phyloP scores from a whole-genome alignment of 2,113 vertebrate species.

The Chunga burmeisteri region DNA sequence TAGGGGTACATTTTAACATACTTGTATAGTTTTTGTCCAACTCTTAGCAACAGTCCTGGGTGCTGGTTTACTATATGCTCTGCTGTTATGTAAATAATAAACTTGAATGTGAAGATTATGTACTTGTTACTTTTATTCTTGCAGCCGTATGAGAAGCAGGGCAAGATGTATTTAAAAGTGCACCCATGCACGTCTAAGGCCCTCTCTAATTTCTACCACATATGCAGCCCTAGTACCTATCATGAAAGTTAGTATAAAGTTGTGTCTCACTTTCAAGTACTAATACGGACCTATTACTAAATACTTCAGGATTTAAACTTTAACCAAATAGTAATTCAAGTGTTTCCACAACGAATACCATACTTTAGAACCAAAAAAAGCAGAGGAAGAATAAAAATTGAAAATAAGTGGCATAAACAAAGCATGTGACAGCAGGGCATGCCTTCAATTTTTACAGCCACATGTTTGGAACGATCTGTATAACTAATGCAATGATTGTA shows the following conservation, averaged over 20 bases:
- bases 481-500: neutral
- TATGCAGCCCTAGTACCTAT: neutral
- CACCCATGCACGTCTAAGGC: neutral
- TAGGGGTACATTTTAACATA: neutral
- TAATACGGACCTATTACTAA: neutral
- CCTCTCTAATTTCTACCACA: neutral
- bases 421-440: neutral
- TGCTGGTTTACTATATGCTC: neutral
- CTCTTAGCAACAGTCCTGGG: neutral
- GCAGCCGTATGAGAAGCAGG: neutral
- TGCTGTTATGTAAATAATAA: neutral
- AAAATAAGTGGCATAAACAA: slow-evolving; percentile 46
- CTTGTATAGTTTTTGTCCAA: neutral
- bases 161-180: neutral
- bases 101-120: neutral
- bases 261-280: neutral
- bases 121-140: neutral
- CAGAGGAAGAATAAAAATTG: neutral
- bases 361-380: neutral
- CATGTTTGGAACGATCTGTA: neutral
- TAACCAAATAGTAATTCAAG: neutral
- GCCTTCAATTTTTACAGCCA: slow-evolving; percentile 37
- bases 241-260: neutral
- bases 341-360: neutral
- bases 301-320: neutral